These are phyloP conservation scores for Parnassius apollo DNA, from an alignment of 2,888 invertebrate species.

Conservation along the genomic window DNA sequence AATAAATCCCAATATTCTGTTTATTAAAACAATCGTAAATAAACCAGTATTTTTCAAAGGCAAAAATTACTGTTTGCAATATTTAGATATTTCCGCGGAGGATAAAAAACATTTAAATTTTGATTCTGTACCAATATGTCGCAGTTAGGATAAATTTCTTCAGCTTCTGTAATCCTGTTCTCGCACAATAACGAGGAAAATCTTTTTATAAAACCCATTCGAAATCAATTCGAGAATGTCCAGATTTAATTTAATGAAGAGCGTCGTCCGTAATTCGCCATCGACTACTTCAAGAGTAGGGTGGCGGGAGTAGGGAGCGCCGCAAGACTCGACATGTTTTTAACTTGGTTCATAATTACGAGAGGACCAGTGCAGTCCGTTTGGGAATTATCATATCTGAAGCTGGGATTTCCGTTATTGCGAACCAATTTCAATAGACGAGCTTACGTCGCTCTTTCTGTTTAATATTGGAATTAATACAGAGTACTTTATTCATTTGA, in stretches of 20 bases:
- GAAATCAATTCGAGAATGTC: conserved; percentile 10
- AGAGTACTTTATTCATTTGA: conserved; percentile 38
- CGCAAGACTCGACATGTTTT: conserved; percentile 36
- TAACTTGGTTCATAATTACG: conserved; percentile 73
- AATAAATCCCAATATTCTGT: too few species aligned
- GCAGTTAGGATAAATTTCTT: too few species aligned
- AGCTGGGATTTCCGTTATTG: conserved; percentile 48
- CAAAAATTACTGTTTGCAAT: too few species aligned
- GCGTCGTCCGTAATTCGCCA: conserved; percentile 14
- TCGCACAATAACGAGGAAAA: conserved; percentile 5
- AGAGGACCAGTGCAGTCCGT: conserved; percentile 31
- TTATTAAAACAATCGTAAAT: too few species aligned
- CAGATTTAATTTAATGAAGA: conserved; percentile 28
- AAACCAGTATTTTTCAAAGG: too few species aligned
- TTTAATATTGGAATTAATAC: conserved; percentile 52
- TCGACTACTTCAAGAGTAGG: conserved; percentile 11
- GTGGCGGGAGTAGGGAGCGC: neutral
- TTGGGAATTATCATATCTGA: conserved; percentile 52
- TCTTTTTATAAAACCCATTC: conserved; percentile 4
- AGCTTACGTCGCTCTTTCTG: conserved; percentile 37
- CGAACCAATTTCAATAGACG: conserved; percentile 52
- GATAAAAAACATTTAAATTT: too few species aligned
- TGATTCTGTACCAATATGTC: too few species aligned
- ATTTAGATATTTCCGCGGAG: too few species aligned
- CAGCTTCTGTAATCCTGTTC: conserved; percentile 5